A percentile compares a stretch with the other conserved stretches of the same genome.
These are phyloP conservation scores for Drosophila bunnanda DNA, from an alignment of 2,888 invertebrate genomes.

Conservation along the genomic window DNA sequence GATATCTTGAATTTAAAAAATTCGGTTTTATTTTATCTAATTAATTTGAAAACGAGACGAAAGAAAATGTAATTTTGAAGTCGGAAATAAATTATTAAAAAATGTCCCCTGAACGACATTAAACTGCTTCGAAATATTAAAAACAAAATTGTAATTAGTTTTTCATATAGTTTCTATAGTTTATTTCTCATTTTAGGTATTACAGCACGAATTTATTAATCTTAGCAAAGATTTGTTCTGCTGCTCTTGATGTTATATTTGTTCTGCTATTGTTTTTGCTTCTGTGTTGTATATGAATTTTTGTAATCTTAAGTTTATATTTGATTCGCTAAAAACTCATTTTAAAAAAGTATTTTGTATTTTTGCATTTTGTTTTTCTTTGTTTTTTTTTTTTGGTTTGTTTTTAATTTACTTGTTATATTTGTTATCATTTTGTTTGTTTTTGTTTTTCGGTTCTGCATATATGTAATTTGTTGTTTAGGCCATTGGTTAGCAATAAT, in stretches of 20 bases:
- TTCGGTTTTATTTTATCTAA: background rate
- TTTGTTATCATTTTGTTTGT: conserved; percentile 9
- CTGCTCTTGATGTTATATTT: conserved; percentile 19
- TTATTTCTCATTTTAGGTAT: conserved; percentile 62
- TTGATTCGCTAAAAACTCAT: conserved; percentile 73
- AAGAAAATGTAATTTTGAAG: no score
- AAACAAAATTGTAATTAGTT: background rate
- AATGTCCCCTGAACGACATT: no score
- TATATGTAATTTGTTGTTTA: conserved; percentile 48
- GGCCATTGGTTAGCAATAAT: conserved; percentile 63
- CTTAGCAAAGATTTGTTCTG: conserved; percentile 15
- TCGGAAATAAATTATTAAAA: no score
- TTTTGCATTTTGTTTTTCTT: conserved; percentile 14
- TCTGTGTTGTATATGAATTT: conserved; percentile 58
- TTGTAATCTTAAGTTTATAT: conserved; percentile 62
- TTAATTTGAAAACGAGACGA: no score
- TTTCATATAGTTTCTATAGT: conserved; percentile 50
- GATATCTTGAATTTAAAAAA: background rate
- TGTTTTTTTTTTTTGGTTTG: background rate
- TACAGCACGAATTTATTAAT: conserved; percentile 57
- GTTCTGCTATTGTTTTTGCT: conserved; percentile 14
- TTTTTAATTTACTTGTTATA: background rate
- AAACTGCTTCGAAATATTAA: background rate
- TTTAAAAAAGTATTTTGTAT: conserved; percentile 63
- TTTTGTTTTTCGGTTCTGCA: conserved; percentile 20